Evolutionary conservation across 2,888 invertebrate genomes (phyloP).

Genomic region (Trichopoda pennipes): DNA sequence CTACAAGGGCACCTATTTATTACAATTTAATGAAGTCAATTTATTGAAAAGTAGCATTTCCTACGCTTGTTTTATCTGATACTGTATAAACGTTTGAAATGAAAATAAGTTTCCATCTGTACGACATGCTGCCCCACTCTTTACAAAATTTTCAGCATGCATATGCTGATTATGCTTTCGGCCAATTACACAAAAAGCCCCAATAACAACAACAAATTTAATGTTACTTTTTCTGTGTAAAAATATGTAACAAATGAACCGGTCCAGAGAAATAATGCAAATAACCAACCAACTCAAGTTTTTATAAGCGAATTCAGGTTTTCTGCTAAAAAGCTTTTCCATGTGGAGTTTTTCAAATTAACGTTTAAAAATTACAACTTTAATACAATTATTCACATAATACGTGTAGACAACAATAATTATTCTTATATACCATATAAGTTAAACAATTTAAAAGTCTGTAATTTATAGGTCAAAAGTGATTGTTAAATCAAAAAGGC

Average conservation of each 20-base stretch:
- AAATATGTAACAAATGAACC: constrained; percentile 53
- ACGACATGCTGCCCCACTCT: no score
- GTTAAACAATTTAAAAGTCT: constrained; percentile 24
- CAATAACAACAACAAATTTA: neutral
- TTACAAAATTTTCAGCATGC: no score
- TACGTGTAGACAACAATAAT: constrained; percentile 25
- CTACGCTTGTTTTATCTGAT: no score
- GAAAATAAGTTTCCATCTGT: no score
- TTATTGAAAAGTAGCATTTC: no score
- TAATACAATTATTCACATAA: constrained; percentile 72
- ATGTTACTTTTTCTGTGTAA: neutral
- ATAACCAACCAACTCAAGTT: neutral
- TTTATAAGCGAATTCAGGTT: constrained; percentile 13
- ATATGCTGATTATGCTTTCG: no score
- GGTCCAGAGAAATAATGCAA: constrained; percentile 32
- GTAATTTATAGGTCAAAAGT: constrained; percentile 80
- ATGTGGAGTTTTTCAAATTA: constrained; percentile 23
- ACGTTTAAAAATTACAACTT: constrained; percentile 42
- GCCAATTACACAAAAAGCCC: neutral
- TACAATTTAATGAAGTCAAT: no score
- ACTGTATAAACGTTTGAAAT: no score
- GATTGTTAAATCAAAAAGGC: constrained; percentile 72
- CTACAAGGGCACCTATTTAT: no score
- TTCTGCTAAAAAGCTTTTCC: constrained; percentile 45
- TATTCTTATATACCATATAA: constrained; percentile 17